These are phyloP conservation scores for Beris morrisii DNA, from an alignment of 2,888 invertebrate species.

Conservation along the genomic window DNA sequence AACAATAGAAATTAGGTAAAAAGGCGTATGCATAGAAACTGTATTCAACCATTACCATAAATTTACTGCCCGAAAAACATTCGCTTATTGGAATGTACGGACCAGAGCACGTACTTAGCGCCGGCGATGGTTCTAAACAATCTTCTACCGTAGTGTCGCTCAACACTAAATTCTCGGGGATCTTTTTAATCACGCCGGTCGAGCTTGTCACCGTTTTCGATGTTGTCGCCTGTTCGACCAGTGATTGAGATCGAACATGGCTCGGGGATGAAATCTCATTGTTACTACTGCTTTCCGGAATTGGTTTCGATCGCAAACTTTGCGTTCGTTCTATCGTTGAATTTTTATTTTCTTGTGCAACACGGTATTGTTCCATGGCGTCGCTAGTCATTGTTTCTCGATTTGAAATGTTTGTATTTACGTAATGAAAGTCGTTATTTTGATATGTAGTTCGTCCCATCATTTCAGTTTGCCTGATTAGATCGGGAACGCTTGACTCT, in stretches of 20 bases:
- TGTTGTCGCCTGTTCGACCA: constrained; percentile 36
- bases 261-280: constrained; percentile 17
- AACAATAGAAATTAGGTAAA: background rate
- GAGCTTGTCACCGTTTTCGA: constrained; percentile 26
- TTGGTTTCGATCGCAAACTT: constrained; percentile 31
- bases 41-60: constrained; percentile 42
- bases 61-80: constrained; percentile 78
- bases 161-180: constrained; percentile 56
- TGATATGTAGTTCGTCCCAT: constrained; percentile 40
- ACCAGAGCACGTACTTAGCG: constrained; percentile 70
- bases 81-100: constrained; percentile 92
- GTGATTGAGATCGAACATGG: constrained; percentile 38
- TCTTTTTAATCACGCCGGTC: constrained; percentile 50
- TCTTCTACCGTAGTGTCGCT: constrained; percentile 48
- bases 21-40: background rate
- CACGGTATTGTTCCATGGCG: background rate
- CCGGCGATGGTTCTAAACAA: constrained; percentile 62
- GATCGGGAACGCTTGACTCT: constrained; percentile 23
- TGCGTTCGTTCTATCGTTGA: constrained; percentile 40
- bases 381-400: background rate
- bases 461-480: constrained; percentile 34
- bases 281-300: constrained; percentile 6
- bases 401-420: constrained; percentile 54
- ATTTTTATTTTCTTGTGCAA: constrained; percentile 9
- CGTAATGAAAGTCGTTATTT: constrained; percentile 50